phyloP scores from a whole-genome alignment of 2,113 vertebrate genomes.

The Oryzias celebensis region DNA sequence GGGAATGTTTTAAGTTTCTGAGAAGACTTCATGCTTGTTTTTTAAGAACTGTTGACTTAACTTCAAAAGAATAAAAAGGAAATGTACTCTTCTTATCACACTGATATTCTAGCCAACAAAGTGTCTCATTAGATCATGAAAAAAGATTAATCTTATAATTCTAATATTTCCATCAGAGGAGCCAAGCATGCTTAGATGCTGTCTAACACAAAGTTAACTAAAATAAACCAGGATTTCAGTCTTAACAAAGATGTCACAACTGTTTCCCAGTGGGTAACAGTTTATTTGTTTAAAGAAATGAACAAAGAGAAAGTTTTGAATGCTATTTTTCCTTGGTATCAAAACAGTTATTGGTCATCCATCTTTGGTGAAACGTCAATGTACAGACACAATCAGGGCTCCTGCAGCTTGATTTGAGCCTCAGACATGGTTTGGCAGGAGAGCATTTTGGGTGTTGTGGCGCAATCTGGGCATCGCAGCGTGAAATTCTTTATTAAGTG shows the following conservation, averaged over 20 bases:
- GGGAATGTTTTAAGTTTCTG: conserved; percentile 35
- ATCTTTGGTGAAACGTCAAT: no score
- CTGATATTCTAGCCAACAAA: neutral
- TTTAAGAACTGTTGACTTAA: conserved; percentile 20
- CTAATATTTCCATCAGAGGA: neutral
- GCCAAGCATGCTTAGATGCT: neutral
- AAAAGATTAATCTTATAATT: conserved; percentile 4
- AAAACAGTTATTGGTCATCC: no score
- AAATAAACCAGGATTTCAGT: neutral
- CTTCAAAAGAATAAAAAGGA: conserved; percentile 35
- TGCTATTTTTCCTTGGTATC: no score
- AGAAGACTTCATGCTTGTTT: conserved; percentile 3
- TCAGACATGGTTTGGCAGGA: no score
- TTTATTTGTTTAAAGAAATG: no score
- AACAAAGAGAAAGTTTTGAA: no score
- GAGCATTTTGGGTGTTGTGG: no score
- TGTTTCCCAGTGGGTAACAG: neutral
- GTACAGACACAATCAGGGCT: no score
- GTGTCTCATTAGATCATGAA: conserved; percentile 9
- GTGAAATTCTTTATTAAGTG: no score
- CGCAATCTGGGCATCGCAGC: no score
- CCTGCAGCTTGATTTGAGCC: no score
- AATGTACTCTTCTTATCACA: conserved; percentile 14
- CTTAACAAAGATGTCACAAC: neutral
- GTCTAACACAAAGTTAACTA: neutral